Base-by-base conservation (phyloP, 2,113 vertebrate genomes). In the Python bivittatus region DNA sequence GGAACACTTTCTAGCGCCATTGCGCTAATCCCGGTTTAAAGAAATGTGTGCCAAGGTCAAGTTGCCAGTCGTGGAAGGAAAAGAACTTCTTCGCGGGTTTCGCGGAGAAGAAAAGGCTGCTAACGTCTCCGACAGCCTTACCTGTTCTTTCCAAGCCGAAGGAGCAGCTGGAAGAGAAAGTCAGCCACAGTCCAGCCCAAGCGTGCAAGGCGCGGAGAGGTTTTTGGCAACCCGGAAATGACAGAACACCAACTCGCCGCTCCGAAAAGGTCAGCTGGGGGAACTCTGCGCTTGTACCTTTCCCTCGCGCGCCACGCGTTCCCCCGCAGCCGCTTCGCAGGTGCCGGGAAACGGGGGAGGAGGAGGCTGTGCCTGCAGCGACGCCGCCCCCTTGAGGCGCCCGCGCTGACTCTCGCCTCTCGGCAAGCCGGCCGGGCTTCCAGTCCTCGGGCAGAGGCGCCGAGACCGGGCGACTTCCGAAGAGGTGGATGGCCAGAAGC, bases 171-270 rank as follows among this genome's bases (percentile, higher is more conserved):
- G 48, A 42, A 11, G 8, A 12, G 15, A 23, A 12, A 64, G 6
- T 11, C 29, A 11, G 85, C 22, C 22, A 1, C 85, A 23, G 4
- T 11, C 20, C 20, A 72, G 11, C 25, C 44, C 64, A 13, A 15
- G 6, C 44, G 48, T 42, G 29, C 7, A 27, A 25, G 9, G 33
- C 1, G 23, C 38, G 25, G 23, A 33, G 11, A 42, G 22, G 27
- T 27, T 61, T 38, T n/a, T 11, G 52, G 20, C 17, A 68, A 92
- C 83, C 83, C 92, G 92, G 88, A 92, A 92, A 90, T 15, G 57
- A 23, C 48, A 15, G 88, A 27, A 23, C 79, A 2, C 29, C 23
- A 17, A 25, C 33, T 48, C 13, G 53, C 60, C 68, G 8, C 3
- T 83, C 44, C 48, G 11, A 61, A 48, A 44, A 58, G 52, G 52